Percentiles rank a stretch among this genome's conserved stretches.
Evolutionary conservation across 2,888 invertebrate genomes (phyloP).

Genomic region (Rhodophaea formosa): DNA sequence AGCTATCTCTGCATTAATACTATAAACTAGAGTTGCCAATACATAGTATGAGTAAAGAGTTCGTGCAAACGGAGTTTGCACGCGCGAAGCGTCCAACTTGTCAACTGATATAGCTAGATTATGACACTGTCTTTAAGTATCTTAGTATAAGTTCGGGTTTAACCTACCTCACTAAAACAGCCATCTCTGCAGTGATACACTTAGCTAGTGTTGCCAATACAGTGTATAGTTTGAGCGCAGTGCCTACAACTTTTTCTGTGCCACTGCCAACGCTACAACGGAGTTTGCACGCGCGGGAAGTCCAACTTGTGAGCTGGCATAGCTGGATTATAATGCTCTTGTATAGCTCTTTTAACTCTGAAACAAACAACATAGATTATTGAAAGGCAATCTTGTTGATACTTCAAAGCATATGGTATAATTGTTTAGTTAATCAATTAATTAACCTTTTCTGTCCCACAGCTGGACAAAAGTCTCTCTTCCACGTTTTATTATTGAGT

Average conservation of each 20-base stretch:
- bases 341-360: slow-evolving; percentile 60
- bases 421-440: too few relatives aligned
- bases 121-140: too few relatives aligned
- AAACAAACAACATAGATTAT: slow-evolving; percentile 11
- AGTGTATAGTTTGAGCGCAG: slow-evolving; percentile 49
- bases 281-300: slow-evolving; percentile 34
- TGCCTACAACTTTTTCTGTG: slow-evolving; percentile 48
- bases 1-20: too few relatives aligned
- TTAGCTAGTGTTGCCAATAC: slow-evolving; percentile 44
- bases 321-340: slow-evolving; percentile 53
- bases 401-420: too few relatives aligned
- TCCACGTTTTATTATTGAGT: too few relatives aligned
- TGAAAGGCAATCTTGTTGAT: too few relatives aligned
- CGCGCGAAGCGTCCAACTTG: slow-evolving; percentile 38
- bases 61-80: slow-evolving; percentile 50
- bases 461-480: too few relatives aligned
- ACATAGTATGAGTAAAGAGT: too few relatives aligned
- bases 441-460: too few relatives aligned
- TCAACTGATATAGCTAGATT: slow-evolving; percentile 55
- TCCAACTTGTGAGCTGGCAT: slow-evolving; percentile 52
- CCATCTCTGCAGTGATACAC: slow-evolving; percentile 40
- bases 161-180: slow-evolving; percentile 42
- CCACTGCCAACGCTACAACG: slow-evolving; percentile 53
- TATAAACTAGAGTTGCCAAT: too few relatives aligned
- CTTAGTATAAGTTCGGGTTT: too few relatives aligned